phyloP scores from a whole-genome alignment of 2,113 vertebrate species.

The Dicentrarchus labrax region DNA sequence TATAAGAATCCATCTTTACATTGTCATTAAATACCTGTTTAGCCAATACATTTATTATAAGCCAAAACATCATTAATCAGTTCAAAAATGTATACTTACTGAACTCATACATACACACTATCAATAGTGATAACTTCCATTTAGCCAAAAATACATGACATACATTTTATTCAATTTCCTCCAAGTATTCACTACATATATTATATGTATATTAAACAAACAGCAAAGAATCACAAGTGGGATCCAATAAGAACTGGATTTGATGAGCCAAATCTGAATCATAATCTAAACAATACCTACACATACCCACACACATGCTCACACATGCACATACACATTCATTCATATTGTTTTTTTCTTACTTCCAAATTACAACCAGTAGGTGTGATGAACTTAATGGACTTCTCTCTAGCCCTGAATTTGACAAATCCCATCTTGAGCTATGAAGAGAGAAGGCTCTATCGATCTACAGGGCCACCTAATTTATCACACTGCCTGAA shows the following conservation, averaged over 20 bases:
- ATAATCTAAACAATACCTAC: constrained; percentile 9
- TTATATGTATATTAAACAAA: neutral
- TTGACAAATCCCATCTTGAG: constrained; percentile 84
- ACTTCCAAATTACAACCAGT: constrained; percentile 69
- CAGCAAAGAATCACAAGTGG: neutral
- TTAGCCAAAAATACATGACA: too few relatives aligned
- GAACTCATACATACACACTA: too few relatives aligned
- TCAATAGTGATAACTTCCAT: too few relatives aligned
- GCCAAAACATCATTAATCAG: too few relatives aligned
- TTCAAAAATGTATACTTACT: too few relatives aligned
- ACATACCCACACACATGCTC: neutral
- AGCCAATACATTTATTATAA: too few relatives aligned
- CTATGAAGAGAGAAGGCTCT: constrained; percentile 78
- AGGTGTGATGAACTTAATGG: constrained; percentile 77
- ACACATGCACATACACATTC: neutral
- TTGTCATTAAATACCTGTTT: too few relatives aligned
- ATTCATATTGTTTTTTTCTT: constrained; percentile 41
- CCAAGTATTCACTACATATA: neutral
- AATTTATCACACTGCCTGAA: constrained; percentile 84
- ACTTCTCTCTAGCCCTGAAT: constrained; percentile 74
- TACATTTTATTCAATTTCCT: too few relatives aligned
- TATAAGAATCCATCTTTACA: too few relatives aligned
- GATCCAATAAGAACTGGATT: constrained; percentile 16
- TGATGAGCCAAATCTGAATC: neutral
- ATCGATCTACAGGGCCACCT: constrained; percentile 82